These are phyloP conservation scores for Podarcis raffonei DNA, from an alignment of 2,113 vertebrate species.

Conservation along the genomic window DNA sequence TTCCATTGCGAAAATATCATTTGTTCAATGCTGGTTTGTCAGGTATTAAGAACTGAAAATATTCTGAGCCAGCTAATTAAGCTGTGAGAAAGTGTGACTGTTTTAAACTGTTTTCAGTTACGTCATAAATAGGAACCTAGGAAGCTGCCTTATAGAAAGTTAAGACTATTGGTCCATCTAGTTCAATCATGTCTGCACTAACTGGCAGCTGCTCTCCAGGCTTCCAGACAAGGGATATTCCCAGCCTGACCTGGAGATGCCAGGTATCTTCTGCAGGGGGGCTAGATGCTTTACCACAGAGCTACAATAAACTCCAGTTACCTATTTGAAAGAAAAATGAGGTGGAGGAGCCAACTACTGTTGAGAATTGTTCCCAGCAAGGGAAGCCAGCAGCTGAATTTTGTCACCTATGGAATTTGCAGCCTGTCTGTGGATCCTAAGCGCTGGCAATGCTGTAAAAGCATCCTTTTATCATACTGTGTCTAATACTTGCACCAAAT, in stretches of 20 bases:
- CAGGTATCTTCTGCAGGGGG: too few relatives aligned
- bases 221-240: too few relatives aligned
- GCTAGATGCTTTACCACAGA: too few relatives aligned
- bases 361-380: background rate
- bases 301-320: background rate
- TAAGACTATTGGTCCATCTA: too few relatives aligned
- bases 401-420: background rate
- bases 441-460: background rate
- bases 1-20: slow-evolving; percentile 5
- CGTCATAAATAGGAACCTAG: too few relatives aligned
- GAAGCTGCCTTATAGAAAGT: too few relatives aligned
- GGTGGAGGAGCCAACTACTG: background rate
- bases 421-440: background rate
- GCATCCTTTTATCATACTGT: background rate
- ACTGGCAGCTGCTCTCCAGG: too few relatives aligned
- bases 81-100: too few relatives aligned
- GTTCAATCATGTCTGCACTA: too few relatives aligned
- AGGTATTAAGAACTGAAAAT: background rate
- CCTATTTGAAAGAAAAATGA: slow-evolving; percentile 3
- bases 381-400: background rate
- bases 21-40: background rate
- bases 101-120: too few relatives aligned
- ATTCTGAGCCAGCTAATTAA: background rate
- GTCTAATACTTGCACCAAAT: background rate
- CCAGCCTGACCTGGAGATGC: too few relatives aligned